Evolutionary conservation across 2,888 invertebrate species (phyloP), one percentile per base, ranked within the genome.

Genomic region (Nemapogon koenigi): DNA sequence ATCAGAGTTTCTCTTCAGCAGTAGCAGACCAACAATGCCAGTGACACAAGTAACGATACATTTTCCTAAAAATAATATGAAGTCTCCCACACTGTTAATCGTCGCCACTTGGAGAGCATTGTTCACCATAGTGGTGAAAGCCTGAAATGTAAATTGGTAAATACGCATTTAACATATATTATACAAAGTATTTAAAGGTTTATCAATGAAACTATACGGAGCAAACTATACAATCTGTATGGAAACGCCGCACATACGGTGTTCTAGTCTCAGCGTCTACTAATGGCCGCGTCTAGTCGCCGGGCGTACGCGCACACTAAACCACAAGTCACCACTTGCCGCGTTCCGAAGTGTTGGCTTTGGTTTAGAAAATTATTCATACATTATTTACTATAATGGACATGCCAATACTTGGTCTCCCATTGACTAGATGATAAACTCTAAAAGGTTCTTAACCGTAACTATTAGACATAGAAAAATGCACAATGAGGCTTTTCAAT

Each of bases 11-110:
- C 86, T 82, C 53, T 89, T 86, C 52, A 94, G 83, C 46, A 91
- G 70, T 36, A 94, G 72, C 35, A 95, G 72, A 15, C 91, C 92
- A 35, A 91, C 81, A 37, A 87, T 83, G 17, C 91, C 93, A 0
- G 92, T 91, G 3, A 91, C 75, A 0, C 91, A 89, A 3, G 94
- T 93, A 39, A 96, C 91, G 42, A 79, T 78, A 45, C 79, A 79
- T 60, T 91, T 91, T 38, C 93, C 94, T 46, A 97, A 78, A 61
- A 97, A 94, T 32, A 97, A 75, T 43, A 97, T 89, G 60, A 96
- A 95, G 65, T 94, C 94, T 3, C 96, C 97, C 30, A 95, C 85
- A 49, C 91, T 90, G 72, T 97, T 97, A 40, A 97, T 90, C 0
- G 94, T 91, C 1, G 93, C 91, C 46, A 97, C 89, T 82, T 94